Evolutionary conservation across 2,113 vertebrate genomes (phyloP), one percentile per base, ranked within the genome.

Genomic region (Pica pica): DNA sequence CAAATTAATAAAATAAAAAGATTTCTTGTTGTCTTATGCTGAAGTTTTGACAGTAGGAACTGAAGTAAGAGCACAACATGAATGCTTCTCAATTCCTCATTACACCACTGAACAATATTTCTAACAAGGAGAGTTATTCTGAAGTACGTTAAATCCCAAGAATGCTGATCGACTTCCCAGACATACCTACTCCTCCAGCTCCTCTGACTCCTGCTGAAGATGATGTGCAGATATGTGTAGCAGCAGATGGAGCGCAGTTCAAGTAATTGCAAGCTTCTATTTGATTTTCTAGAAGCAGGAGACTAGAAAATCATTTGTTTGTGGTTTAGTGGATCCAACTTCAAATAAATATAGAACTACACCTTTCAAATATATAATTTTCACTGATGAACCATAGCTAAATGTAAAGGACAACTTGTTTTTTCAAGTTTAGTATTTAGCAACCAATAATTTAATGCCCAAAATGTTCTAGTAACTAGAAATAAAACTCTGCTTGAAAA

Each of bases 351-450:
- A 97, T 97, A 98, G 97, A 86, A 93, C 70, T 87, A 77, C 87
- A 97, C 95, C 97, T 98, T 97, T 95, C 94, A 97, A 90, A 96
- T 95, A 71, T 97, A 70, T 87, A 91, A 82, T 94, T 98, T 98
- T 82, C 96, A 97, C 90, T 3, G 55, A 97, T 87, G 96, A 98
- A 97, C 94, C 95, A 93, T 89, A 91, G 89, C 86, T 97, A 90
- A 96, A 97, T 96, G 85, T 96, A 97, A 98, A 97, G 74, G 86
- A 90, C 88, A 67, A 35, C 76, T 96, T 98, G 63, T 26, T 95
- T 96, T 90, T 97, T 90, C 82, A 94, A 96, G 91, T 78, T 97
- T 97, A 98, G 96, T 97, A 97, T 98, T 97, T 98, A 98, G 97
- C 89, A 98, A 98, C 97, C 93, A 96, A 91, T 96, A 98, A 97